These are phyloP conservation scores for Bilobella aurantiaca DNA, from an alignment of 1,140 invertebrate species.

Conservation along the genomic window DNA sequence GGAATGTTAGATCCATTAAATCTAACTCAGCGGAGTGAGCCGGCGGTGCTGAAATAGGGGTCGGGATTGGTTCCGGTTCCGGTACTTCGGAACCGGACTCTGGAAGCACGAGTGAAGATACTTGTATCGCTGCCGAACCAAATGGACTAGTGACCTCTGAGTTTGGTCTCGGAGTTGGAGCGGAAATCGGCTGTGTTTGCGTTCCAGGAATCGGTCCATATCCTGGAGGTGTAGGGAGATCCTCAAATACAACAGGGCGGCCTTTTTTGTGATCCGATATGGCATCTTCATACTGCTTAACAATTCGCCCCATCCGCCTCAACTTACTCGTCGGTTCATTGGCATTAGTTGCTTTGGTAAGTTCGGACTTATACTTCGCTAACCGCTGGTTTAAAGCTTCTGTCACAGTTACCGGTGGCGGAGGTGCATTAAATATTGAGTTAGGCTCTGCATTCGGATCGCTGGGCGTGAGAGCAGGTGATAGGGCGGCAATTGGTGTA, in stretches of 20 bases:
- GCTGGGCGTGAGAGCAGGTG: neutral
- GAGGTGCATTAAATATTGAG: neutral
- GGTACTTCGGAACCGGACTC: too few species aligned
- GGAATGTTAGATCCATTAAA: too few species aligned
- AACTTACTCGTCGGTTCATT: conserved; percentile 74
- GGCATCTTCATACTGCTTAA: conserved; percentile 88
- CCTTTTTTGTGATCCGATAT: conserved; percentile 67
- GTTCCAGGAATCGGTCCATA: conserved; percentile 44
- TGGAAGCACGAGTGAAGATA: too few species aligned
- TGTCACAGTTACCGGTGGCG: conserved; percentile 45
- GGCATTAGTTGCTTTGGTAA: conserved; percentile 56
- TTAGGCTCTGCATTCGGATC: neutral
- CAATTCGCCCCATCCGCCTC: conserved; percentile 75
- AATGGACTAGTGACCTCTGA: neutral
- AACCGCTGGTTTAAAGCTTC: conserved; percentile 75
- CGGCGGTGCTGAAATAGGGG: too few species aligned
- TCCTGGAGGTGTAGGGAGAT: conserved; percentile 73
- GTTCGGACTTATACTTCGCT: conserved; percentile 56
- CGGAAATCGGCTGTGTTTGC: neutral
- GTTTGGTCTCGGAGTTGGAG: neutral
- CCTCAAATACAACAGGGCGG: conserved; percentile 63
- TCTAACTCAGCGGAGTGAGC: too few species aligned
- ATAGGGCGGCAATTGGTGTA: neutral
- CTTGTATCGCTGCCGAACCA: too few species aligned
- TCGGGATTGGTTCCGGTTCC: too few species aligned